Percentiles rank a stretch among this genome's conserved stretches.
Conservation (phyloP, 1,140 invertebrate genomes). For the Colletes latitarsis region DNA sequence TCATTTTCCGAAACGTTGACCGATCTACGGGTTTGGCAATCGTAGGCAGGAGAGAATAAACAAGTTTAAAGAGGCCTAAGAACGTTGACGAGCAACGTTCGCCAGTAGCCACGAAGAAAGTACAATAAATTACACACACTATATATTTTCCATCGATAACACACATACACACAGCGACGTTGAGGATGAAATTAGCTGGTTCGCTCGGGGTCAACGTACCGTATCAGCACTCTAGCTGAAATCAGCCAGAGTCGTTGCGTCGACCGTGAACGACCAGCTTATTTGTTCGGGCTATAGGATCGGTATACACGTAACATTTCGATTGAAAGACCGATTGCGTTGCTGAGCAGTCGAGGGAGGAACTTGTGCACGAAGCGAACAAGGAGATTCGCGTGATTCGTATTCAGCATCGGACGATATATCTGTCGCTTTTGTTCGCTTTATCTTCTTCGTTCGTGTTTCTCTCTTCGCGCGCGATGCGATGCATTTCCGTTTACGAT, state of each 20-base stretch:
- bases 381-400: too few relatives aligned
- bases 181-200: background rate
- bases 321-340: background rate
- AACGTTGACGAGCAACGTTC: background rate
- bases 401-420: too few relatives aligned
- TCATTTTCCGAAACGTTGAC: background rate
- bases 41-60: background rate
- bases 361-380: background rate
- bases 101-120: background rate
- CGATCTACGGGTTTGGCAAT: background rate
- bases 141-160: background rate
- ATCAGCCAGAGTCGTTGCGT: too few relatives aligned
- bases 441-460: background rate
- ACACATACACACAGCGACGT: background rate
- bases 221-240: too few relatives aligned
- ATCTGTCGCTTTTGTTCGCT: too few relatives aligned
- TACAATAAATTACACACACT: background rate
- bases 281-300: background rate
- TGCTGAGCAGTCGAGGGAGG: background rate
- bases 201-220: too few relatives aligned
- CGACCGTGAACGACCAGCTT: too few relatives aligned
- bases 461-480: background rate
- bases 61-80: background rate
- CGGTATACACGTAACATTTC: background rate
- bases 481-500: conserved; percentile 21